Evolutionary conservation across 2,113 vertebrate species (phyloP).

Genomic region (Perccottus glenii): DNA sequence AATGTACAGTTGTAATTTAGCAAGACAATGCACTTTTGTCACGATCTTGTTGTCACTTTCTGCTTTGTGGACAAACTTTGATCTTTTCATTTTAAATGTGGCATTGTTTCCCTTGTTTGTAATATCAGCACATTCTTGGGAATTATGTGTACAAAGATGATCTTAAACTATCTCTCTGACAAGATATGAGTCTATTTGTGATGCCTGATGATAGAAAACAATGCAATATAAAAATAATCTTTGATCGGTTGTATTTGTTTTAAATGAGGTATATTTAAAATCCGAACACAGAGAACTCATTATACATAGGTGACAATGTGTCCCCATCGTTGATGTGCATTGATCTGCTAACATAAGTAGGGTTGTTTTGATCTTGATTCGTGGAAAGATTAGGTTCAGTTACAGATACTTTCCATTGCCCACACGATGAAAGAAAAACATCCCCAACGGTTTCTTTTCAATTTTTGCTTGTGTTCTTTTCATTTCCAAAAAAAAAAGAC

Average conservation of each 20-base stretch:
- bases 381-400: slow-evolving; percentile 51
- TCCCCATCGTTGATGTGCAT: too few species aligned
- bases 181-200: slow-evolving; percentile 48
- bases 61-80: slow-evolving; percentile 28
- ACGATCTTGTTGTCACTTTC: slow-evolving; percentile 38
- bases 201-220: slow-evolving; percentile 27
- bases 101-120: slow-evolving; percentile 54
- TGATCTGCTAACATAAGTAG: background rate
- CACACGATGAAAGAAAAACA: slow-evolving; percentile 62
- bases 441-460: slow-evolving; percentile 34
- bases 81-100: slow-evolving; percentile 31
- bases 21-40: slow-evolving; percentile 32
- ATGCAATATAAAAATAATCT: background rate
- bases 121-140: slow-evolving; percentile 63
- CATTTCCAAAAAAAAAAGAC: slow-evolving; percentile 9
- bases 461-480: background rate
- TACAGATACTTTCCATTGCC: slow-evolving; percentile 65
- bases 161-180: slow-evolving; percentile 65
- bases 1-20: slow-evolving; percentile 56
- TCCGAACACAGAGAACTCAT: too few species aligned
- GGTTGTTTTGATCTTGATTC: slow-evolving; percentile 27
- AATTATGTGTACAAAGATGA: slow-evolving; percentile 53
- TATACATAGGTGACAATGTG: too few species aligned
- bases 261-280: too few species aligned
- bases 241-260: background rate